These are phyloP conservation scores for Euzophera pinguis DNA, from an alignment of 2,888 invertebrate species.

Conservation along the genomic window DNA sequence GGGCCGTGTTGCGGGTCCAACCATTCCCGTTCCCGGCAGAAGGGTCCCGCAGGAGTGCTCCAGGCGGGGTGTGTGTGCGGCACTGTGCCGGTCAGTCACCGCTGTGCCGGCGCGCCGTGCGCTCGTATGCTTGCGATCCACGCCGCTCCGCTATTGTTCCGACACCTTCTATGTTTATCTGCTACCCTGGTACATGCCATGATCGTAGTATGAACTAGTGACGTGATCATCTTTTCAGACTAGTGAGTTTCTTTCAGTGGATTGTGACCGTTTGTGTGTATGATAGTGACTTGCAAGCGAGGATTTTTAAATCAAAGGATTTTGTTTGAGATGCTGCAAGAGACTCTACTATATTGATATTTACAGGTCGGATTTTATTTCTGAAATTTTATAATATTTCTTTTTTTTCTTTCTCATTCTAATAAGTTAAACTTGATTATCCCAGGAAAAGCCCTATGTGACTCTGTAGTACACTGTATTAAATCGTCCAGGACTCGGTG, in stretches of 20 bases:
- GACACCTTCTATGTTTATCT: slow-evolving; percentile 57
- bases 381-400: too few species aligned
- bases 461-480: too few species aligned
- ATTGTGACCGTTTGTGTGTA: slow-evolving; percentile 66
- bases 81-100: slow-evolving; percentile 79
- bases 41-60: slow-evolving; percentile 71
- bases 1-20: slow-evolving; percentile 49
- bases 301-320: slow-evolving; percentile 61
- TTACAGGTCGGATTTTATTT: slow-evolving; percentile 42
- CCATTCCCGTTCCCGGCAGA: slow-evolving; percentile 48
- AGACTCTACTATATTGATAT: slow-evolving; percentile 35
- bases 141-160: slow-evolving; percentile 47
- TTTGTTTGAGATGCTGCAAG: slow-evolving; percentile 47
- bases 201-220: slow-evolving; percentile 56
- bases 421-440: too few species aligned
- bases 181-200: slow-evolving; percentile 53
- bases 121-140: slow-evolving; percentile 48
- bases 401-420: too few species aligned
- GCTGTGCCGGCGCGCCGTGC: slow-evolving; percentile 70
- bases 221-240: slow-evolving; percentile 55
- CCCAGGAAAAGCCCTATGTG: too few species aligned
- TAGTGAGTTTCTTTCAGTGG: slow-evolving; percentile 46
- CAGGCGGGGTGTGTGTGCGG: slow-evolving; percentile 71
- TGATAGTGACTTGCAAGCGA: slow-evolving; percentile 52
- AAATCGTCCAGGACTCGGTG: too few species aligned